Percentiles rank a stretch among this genome's conserved stretches.
These are phyloP conservation scores for Melanotus villosus DNA, from an alignment of 2,888 invertebrate genomes.

Conservation along the genomic window DNA sequence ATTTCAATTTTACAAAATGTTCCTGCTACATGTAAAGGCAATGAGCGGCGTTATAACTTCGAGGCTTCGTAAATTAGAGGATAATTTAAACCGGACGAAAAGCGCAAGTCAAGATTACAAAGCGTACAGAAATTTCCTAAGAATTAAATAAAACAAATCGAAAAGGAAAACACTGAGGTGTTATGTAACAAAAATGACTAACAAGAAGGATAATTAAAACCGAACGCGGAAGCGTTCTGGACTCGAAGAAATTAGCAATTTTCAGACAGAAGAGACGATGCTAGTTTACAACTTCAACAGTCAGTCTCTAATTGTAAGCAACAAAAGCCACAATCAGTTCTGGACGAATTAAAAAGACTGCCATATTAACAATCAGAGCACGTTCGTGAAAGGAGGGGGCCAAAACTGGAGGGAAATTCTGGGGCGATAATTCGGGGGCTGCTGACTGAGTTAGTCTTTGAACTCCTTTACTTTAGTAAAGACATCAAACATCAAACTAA, in stretches of 20 bases:
- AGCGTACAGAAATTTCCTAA: too few relatives aligned
- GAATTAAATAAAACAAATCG: not conserved
- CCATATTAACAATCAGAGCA: constrained; percentile 21
- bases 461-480: constrained; percentile 15
- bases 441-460: constrained; percentile 19
- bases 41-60: not conserved
- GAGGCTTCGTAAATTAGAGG: not conserved
- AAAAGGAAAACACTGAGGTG: not conserved
- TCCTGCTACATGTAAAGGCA: not conserved
- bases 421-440: constrained; percentile 24
- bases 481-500: constrained; percentile 9
- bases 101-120: too few relatives aligned
- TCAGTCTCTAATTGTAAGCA: constrained; percentile 12
- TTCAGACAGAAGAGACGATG: too few relatives aligned
- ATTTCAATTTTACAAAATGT: constrained; percentile 23
- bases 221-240: too few relatives aligned
- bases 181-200: not conserved
- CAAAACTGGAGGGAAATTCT: constrained; percentile 14
- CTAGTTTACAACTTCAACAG: not conserved
- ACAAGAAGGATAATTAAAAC: not conserved
- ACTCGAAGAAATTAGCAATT: too few relatives aligned
- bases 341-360: constrained; percentile 19
- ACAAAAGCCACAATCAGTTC: constrained; percentile 10
- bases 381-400: constrained; percentile 15
- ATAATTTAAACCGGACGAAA: not conserved